Conservation (phyloP, 2,113 vertebrate genomes). For the Mormyrus iriodes region DNA sequence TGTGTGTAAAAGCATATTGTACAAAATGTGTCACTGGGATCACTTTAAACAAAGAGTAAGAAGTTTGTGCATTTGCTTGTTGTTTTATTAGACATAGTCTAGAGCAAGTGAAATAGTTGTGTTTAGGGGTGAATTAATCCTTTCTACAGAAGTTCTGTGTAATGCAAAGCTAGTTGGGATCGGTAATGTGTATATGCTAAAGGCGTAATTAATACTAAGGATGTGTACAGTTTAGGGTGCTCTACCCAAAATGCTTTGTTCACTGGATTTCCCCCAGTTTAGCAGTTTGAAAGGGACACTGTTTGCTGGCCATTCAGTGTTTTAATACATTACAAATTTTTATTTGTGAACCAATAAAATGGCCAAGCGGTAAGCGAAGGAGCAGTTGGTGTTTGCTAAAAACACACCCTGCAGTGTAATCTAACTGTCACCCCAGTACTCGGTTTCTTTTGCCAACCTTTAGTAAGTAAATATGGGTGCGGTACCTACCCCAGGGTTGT, state of each 20-base stretch:
- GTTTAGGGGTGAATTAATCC: not conserved
- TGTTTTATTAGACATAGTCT: not conserved
- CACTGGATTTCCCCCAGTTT: not conserved
- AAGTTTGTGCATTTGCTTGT: constrained; percentile 5
- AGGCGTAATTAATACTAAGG: not conserved
- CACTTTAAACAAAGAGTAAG: not conserved
- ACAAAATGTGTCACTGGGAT: not conserved
- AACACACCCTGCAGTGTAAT: constrained; percentile 11
- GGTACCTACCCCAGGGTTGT: constrained; percentile 25
- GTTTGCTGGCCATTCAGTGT: not conserved
- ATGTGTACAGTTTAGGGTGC: not conserved
- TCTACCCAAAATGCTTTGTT: not conserved
- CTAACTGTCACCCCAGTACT: constrained; percentile 2
- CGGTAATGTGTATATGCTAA: not conserved
- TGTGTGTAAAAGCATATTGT: constrained; percentile 14
- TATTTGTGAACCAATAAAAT: constrained; percentile 1
- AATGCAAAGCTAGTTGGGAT: not conserved
- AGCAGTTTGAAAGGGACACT: not conserved
- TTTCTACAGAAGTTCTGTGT: not conserved
- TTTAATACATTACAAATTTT: not conserved
- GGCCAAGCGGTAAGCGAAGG: not conserved
- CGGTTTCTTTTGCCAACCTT: constrained; percentile 26
- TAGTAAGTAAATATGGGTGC: constrained; percentile 51
- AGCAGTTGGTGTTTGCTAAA: constrained; percentile 15
- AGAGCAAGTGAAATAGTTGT: not conserved